These are phyloP conservation scores for Pycnonotus jocosus DNA, from an alignment of 2,113 vertebrate species.

Conservation along the genomic window DNA sequence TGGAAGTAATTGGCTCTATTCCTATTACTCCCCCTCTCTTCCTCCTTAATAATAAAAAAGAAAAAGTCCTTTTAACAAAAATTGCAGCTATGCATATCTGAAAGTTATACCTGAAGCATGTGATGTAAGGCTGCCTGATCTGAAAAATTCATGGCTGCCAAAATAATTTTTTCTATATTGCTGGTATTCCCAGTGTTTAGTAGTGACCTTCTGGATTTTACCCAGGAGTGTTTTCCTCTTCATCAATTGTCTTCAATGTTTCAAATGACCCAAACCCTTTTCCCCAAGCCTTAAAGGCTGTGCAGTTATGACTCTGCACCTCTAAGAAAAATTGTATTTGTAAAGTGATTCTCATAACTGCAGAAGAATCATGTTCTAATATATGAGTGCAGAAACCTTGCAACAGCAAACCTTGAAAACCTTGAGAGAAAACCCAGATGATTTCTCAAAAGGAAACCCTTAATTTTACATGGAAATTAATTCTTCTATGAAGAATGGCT, in stretches of 20 bases:
- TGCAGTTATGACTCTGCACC: background rate
- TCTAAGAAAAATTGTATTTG: background rate
- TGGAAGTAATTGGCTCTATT: background rate
- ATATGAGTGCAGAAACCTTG: background rate
- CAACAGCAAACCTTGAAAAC: background rate
- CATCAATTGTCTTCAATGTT: background rate
- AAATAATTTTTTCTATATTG: background rate
- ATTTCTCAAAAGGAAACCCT: background rate
- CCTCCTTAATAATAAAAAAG: background rate
- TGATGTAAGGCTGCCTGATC: background rate
- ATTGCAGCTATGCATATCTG: background rate
- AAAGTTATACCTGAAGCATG: background rate
- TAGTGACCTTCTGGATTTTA: background rate
- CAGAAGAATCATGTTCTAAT: background rate
- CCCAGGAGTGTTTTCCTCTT: background rate
- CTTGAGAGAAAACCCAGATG: background rate
- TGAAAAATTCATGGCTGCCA: background rate
- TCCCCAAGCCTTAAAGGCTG: background rate
- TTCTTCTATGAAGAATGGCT: background rate
- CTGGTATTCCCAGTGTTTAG: background rate
- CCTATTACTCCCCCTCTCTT: background rate
- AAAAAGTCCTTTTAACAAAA: background rate
- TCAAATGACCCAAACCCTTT: background rate
- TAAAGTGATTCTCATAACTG: background rate
- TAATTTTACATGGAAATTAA: background rate